Percentiles rank a stretch among this genome's conserved stretches.
Conservation (phyloP, 2,113 vertebrate species). For the Phalacrocorax brasilianus region DNA sequence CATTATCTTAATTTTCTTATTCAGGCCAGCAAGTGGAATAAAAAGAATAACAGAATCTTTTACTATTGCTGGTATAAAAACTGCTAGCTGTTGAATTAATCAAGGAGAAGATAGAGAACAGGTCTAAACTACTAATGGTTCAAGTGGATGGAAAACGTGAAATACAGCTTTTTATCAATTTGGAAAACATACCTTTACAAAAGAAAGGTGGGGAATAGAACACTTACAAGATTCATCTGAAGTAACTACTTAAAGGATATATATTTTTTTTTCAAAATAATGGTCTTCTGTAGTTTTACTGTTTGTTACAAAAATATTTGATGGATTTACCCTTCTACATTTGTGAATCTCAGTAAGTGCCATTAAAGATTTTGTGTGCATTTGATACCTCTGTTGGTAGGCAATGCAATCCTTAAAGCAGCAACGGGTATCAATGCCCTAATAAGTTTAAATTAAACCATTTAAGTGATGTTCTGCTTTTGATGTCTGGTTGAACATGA, state of each 20-base stretch:
- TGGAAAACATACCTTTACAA: background rate
- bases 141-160: background rate
- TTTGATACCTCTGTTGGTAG: background rate
- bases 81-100: background rate
- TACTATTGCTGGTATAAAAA: background rate
- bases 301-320: background rate
- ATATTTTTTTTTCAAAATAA: background rate
- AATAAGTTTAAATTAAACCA: background rate
- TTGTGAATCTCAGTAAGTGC: background rate
- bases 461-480: background rate
- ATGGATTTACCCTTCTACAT: background rate
- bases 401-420: background rate
- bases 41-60: background rate
- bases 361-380: background rate
- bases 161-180: background rate
- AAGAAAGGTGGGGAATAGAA: background rate
- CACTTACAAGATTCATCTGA: background rate
- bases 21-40: background rate
- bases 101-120: background rate
- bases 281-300: background rate
- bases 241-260: background rate
- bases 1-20: background rate
- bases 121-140: background rate
- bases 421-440: fast-evolving
- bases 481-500: background rate